Base-by-base conservation (phyloP, 1,140 invertebrate genomes). In the Drosophila takahashii region DNA sequence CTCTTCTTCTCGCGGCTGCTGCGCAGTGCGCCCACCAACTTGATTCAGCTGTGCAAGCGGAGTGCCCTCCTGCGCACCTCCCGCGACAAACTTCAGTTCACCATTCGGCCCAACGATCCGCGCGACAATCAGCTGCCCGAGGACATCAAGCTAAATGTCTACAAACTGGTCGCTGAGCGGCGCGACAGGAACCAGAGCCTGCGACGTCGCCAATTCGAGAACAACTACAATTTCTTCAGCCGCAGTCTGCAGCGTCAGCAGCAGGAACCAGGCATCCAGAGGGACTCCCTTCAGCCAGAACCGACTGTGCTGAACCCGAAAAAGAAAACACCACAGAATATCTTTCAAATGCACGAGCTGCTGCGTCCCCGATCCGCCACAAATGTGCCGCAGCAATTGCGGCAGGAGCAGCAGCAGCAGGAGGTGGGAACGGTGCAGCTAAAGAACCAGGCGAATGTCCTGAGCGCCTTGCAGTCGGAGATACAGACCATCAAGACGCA, bases 1-100 rank as follows among this genome's bases (percentile, higher is more conserved):
- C 95, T 97, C 93, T 93, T 97, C 44, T 97, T 97, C 87, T 97
- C 96, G 2, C 94, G 94, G 11, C 76, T 96, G 34, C 84, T 96
- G 36, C 93, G 95, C 34, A 95, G 94, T 75, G 94, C 94, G 0
- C 96, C 96, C 0, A 92, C 92, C 32, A 94, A 94, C 56, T 83
- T 96, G 10, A 93, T 96, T 18, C 92, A 93, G 4, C 92, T 95
- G 9, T 94, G 96, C 34, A 94, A 96, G 64, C 94, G 93, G 53
- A 94, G 95, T 16, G 96, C 96, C 0, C 86, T 97, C 10, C 89
- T 97, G 10, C 93, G 96, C 13, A 95, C 95, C 10, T 95, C 95
- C 1, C 94, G 95, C 6, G 95, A 95, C 86, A 94, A 95, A 52
- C 95, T 95, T 57, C 93, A 94, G 4, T 93, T 96, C 27, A 95